Conservation (phyloP, 2,888 invertebrate species). For the Rhagonycha fulva region DNA sequence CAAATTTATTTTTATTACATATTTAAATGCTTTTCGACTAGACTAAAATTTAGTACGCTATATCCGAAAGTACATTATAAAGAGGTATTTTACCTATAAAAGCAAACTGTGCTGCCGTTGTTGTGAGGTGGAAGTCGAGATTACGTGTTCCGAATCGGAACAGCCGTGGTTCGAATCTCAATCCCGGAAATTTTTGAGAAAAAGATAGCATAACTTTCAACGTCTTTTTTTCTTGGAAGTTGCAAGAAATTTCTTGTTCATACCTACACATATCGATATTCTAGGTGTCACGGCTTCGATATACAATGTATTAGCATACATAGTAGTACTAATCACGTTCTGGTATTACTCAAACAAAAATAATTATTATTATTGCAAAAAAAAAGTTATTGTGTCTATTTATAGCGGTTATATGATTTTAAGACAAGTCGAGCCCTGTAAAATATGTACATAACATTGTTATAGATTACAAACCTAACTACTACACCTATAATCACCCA, state of each 20-base stretch:
- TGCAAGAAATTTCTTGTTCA: not conserved
- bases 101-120: too few species aligned
- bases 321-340: slow-evolving; percentile 19
- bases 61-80: too few species aligned
- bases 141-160: too few species aligned
- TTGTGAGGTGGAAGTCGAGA: too few species aligned
- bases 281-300: slow-evolving; percentile 17
- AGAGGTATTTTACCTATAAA: too few species aligned
- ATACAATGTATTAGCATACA: not conserved
- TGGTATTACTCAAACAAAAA: slow-evolving; percentile 29
- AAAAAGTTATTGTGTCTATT: slow-evolving; percentile 33
- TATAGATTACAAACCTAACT: slow-evolving; percentile 29
- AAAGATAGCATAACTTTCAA: not conserved
- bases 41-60: too few species aligned
- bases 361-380: slow-evolving; percentile 27
- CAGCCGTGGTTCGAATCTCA: not conserved
- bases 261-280: not conserved
- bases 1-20: too few species aligned
- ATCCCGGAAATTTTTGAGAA: not conserved
- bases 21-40: too few species aligned
- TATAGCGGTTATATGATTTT: slow-evolving; percentile 37
- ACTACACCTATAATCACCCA: slow-evolving; percentile 31
- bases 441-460: slow-evolving; percentile 26
- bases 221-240: not conserved
- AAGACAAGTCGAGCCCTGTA: slow-evolving; percentile 35